phyloP scores from a whole-genome alignment of 2,797 vertebrate genomes.

The Protonibea diacanthus region DNA sequence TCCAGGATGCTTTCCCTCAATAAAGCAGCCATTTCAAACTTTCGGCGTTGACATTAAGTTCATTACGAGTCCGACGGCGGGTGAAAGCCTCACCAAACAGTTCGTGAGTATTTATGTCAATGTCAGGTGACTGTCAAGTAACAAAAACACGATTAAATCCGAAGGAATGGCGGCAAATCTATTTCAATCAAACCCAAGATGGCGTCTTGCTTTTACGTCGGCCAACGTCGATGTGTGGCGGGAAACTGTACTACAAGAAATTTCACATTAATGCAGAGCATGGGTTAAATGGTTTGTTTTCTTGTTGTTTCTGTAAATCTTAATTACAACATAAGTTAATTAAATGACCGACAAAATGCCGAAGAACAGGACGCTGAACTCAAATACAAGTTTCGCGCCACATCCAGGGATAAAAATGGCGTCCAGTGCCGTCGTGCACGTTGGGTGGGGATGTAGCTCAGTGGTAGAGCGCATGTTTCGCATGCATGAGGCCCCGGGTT shows the following conservation, averaged over 20 bases:
- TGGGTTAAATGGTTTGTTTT: too few species aligned
- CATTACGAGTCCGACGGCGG: fast-evolving
- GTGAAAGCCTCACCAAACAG: fast-evolving
- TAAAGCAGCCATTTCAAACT: background rate
- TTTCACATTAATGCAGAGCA: too few species aligned
- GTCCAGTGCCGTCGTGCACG: too few species aligned
- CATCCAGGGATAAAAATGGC: too few species aligned
- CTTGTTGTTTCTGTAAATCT: too few species aligned
- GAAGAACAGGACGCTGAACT: too few species aligned
- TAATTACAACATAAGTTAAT: too few species aligned
- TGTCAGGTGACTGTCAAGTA: background rate
- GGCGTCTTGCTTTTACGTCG: background rate
- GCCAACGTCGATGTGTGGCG: too few species aligned
- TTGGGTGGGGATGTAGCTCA: conserved; percentile 85
- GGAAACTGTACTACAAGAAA: too few species aligned
- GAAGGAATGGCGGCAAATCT: too few species aligned
- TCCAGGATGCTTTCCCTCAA: fast-evolving
- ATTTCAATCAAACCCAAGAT: background rate
- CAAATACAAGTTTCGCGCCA: too few species aligned
- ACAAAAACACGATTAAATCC: background rate
- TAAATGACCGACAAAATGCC: too few species aligned
- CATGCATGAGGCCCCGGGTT: conserved; percentile 89
- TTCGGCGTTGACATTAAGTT: background rate
- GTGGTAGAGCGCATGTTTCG: conserved; percentile 89
- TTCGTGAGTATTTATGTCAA: background rate